A percentile compares a stretch with the other conserved stretches of the same genome.
Evolutionary conservation across 1,140 invertebrate genomes (phyloP).

Genomic region (Periplaneta americana): DNA sequence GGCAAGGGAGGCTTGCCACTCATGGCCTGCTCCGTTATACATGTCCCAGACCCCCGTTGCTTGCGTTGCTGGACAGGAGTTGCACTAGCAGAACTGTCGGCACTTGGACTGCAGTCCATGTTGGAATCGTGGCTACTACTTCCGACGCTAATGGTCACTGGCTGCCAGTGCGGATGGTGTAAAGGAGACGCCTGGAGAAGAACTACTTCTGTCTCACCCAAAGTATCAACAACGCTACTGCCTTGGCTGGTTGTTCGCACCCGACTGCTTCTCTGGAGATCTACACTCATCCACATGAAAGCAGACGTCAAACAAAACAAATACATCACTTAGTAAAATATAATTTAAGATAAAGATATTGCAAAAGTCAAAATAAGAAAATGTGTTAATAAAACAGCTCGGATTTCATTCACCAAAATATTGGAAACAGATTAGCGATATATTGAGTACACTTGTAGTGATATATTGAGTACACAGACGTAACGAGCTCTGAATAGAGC

Average conservation of each 20-base stretch:
- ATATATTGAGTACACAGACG: no score
- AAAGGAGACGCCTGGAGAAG: conserved; percentile 46
- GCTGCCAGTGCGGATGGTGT: conserved; percentile 43
- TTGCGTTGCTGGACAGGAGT: conserved; percentile 36
- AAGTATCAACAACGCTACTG: neutral
- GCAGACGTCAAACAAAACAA: neutral
- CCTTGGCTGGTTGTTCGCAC: neutral
- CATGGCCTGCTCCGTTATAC: neutral
- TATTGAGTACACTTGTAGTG: no score
- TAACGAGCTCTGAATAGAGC: no score
- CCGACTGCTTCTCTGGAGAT: neutral
- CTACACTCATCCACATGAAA: neutral
- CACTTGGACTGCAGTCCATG: neutral
- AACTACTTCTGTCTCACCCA: conserved; percentile 45
- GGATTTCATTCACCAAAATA: no score
- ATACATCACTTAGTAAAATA: no score
- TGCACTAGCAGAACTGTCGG: conserved; percentile 33
- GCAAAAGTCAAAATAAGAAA: no score
- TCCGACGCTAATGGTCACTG: conserved; percentile 32
- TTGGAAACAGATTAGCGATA: no score
- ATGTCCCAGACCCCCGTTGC: no score
- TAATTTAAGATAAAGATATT: no score
- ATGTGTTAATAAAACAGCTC: no score
- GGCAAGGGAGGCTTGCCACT: neutral
- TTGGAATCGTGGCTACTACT: neutral